Evolutionary conservation across 2,113 vertebrate genomes (phyloP).

Genomic region (Procapra przewalskii): DNA sequence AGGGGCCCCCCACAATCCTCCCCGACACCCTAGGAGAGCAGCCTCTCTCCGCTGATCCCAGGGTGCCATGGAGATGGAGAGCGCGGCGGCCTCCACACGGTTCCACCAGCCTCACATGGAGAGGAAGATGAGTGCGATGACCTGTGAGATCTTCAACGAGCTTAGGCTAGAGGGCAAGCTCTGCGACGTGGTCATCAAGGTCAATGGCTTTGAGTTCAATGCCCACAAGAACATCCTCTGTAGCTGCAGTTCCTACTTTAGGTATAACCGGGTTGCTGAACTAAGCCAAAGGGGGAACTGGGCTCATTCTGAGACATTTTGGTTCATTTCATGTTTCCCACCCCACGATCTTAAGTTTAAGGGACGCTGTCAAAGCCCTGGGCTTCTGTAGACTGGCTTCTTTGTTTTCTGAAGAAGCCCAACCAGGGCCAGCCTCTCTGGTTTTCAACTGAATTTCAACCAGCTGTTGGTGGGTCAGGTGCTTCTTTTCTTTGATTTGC

Average conservation of each 20-base stretch:
- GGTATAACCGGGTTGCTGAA: conserved; percentile 71
- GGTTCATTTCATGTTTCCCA: background rate
- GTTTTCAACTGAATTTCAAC: background rate
- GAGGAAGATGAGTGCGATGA: conserved; percentile 78
- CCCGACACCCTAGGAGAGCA: conserved; percentile 50
- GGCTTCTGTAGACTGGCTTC: background rate
- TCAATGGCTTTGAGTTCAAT: conserved; percentile 81
- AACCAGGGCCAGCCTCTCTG: background rate
- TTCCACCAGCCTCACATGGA: conserved; percentile 74
- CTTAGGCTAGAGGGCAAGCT: conserved; percentile 84
- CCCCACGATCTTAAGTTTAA: background rate
- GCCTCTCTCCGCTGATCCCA: conserved; percentile 58
- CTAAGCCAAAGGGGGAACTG: background rate
- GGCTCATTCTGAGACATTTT: background rate
- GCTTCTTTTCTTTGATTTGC: background rate
- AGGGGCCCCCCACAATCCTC: conserved; percentile 61
- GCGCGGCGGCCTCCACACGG: conserved; percentile 20
- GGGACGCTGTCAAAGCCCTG: background rate
- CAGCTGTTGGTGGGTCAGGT: background rate
- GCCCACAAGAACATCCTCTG: conserved; percentile 89
- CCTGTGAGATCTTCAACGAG: conserved; percentile 82
- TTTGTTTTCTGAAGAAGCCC: background rate
- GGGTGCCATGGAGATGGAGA: conserved; percentile 61
- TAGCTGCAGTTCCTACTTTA: conserved; percentile 87
- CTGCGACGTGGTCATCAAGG: conserved; percentile 84